Evolutionary conservation across 1,140 invertebrate species (phyloP), one percentile per base, ranked within the genome.

Genomic region (Trichoplusia ni): DNA sequence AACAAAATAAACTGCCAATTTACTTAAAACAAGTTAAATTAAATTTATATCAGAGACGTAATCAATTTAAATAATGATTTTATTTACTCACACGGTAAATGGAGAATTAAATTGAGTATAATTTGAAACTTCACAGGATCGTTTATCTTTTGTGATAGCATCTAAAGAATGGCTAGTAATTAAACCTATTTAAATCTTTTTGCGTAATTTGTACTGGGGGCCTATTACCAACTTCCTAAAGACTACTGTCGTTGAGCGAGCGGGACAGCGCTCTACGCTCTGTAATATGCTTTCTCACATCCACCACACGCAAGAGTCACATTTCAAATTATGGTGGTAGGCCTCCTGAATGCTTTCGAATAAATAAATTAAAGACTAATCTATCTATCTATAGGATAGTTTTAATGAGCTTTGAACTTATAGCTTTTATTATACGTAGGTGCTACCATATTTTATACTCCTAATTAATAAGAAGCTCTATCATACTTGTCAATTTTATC

Each of bases 291-390:
- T n/a, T n/a, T n/a, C n/a, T n/a, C n/a, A n/a, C n/a, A n/a, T n/a
- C n/a, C n/a, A n/a, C n/a, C n/a, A n/a, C n/a, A n/a, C n/a, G n/a
- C n/a, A n/a, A n/a, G n/a, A n/a, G n/a, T n/a, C n/a, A n/a, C n/a
- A n/a, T n/a, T n/a, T n/a, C n/a, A n/a, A n/a, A n/a, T n/a, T n/a
- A n/a, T n/a, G n/a, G n/a, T n/a, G n/a, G n/a, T n/a, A n/a, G n/a
- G n/a, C n/a, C n/a, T n/a, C n/a, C n/a, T n/a, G n/a, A n/a, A 54
- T 38, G 51, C 51, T 4, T 54, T 23, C 13, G 13, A 38, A 54
- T 54, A 54, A 38, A 54, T 54, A 38, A 37, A 13, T 23, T 54
- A 4, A 14, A 51, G 47, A 51, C 47, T 33, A 35, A 54, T 54
- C 25, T 54, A 25, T 35, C 11, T 38, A 19, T 25, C 21, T 7